Evolutionary conservation across 2,113 vertebrate species (phyloP).

Genomic region (Trematomus loennbergii): DNA sequence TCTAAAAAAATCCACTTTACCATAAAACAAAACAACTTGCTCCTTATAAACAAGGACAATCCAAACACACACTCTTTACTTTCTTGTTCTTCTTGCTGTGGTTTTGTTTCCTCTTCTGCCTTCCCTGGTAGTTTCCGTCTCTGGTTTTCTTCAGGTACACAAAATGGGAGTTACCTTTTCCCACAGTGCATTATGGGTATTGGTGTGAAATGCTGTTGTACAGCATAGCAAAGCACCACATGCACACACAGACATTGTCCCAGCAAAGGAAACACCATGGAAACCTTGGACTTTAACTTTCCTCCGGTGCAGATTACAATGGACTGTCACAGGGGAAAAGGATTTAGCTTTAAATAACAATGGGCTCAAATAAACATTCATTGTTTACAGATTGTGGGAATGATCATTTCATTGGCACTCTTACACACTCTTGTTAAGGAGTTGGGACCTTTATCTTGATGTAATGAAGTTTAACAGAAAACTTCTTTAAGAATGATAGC

Average conservation of each 20-base stretch:
- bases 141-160: conserved; percentile 55
- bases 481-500: background rate
- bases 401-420: conserved; percentile 13
- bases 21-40: background rate
- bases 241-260: conserved; percentile 14
- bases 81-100: background rate
- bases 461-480: background rate
- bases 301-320: conserved; percentile 31
- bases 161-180: conserved; percentile 70
- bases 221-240: background rate
- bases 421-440: background rate
- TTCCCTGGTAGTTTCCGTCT: conserved; percentile 20
- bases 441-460: background rate
- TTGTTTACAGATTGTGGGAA: conserved; percentile 47
- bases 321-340: conserved; percentile 14
- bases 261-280: conserved; percentile 65
- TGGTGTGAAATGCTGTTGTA: conserved; percentile 12
- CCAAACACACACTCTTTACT: background rate
- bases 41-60: background rate
- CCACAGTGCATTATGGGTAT: conserved; percentile 76
- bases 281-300: conserved; percentile 36
- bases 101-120: conserved; percentile 17
- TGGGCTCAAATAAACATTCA: conserved; percentile 36
- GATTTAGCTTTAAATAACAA: conserved; percentile 38
- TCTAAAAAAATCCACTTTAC: background rate